These are phyloP conservation scores for Coelinius sp. DNA, from an alignment of 2,888 invertebrate species.

Conservation along the genomic window DNA sequence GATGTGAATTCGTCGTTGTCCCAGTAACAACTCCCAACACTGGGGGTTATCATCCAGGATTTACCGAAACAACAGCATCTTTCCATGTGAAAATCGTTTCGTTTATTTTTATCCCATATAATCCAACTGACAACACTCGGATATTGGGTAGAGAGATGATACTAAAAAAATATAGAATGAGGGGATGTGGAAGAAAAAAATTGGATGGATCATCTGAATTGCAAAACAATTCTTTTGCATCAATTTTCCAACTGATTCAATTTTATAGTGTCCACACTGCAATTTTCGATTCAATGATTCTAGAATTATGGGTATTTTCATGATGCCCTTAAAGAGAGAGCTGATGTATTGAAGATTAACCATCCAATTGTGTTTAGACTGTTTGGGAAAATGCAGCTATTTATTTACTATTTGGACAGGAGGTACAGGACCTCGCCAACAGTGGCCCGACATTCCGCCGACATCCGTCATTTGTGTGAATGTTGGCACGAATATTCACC, in stretches of 20 bases:
- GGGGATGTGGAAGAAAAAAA: background rate
- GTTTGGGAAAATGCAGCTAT: background rate
- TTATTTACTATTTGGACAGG: too few relatives aligned
- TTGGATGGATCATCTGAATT: constrained; percentile 28
- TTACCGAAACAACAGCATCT: constrained; percentile 29
- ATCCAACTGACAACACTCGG: background rate
- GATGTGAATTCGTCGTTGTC: constrained; percentile 24
- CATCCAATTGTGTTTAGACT: background rate
- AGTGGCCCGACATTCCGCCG: too few relatives aligned
- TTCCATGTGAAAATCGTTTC: background rate
- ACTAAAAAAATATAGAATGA: constrained; percentile 3
- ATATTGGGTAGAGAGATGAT: background rate
- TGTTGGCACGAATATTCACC: too few relatives aligned
- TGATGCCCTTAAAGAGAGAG: background rate
- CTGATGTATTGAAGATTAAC: background rate
- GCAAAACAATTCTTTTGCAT: constrained; percentile 29
- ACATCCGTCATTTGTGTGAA: too few relatives aligned
- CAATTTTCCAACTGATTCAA: constrained; percentile 34
- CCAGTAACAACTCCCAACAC: background rate
- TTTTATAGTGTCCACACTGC: background rate
- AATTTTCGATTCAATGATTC: constrained; percentile 29
- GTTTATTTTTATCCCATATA: background rate
- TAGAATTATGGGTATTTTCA: constrained; percentile 7
- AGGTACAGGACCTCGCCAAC: too few relatives aligned
- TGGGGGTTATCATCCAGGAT: constrained; percentile 19